Evolutionary conservation across 2,113 vertebrate genomes (phyloP).

Genomic region (Gymnobelideus leadbeateri): DNA sequence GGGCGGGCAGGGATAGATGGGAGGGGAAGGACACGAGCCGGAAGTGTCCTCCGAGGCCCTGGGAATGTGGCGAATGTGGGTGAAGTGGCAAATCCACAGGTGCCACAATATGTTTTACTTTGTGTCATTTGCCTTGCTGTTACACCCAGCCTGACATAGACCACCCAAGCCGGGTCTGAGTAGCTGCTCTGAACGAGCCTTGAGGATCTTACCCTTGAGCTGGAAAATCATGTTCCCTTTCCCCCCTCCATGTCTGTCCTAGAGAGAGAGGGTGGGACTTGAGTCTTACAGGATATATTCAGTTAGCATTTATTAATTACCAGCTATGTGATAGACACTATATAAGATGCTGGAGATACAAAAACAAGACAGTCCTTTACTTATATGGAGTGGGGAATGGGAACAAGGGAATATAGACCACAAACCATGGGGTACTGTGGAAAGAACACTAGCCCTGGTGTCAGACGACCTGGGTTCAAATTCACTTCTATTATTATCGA

Average conservation of each 20-base stretch:
- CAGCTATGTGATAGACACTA: neutral
- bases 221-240: neutral
- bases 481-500: neutral
- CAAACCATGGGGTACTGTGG: neutral
- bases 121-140: neutral
- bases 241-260: neutral
- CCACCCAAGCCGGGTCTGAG: neutral
- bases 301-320: neutral
- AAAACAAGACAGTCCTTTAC: neutral
- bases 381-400: neutral
- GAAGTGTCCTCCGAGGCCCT: neutral
- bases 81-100: neutral
- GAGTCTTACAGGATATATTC: neutral
- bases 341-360: neutral
- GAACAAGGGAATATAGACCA: neutral
- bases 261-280: neutral
- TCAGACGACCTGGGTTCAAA: neutral
- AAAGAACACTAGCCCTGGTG: neutral
- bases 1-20: neutral
- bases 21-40: neutral
- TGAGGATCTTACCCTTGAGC: neutral
- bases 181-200: neutral
- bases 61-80: neutral
- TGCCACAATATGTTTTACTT: neutral
- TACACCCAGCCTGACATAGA: neutral